Percentiles rank a stretch among this genome's conserved stretches.
These are phyloP conservation scores for Choloepus didactylus DNA, from an alignment of 2,797 vertebrate genomes.

Conservation along the genomic window DNA sequence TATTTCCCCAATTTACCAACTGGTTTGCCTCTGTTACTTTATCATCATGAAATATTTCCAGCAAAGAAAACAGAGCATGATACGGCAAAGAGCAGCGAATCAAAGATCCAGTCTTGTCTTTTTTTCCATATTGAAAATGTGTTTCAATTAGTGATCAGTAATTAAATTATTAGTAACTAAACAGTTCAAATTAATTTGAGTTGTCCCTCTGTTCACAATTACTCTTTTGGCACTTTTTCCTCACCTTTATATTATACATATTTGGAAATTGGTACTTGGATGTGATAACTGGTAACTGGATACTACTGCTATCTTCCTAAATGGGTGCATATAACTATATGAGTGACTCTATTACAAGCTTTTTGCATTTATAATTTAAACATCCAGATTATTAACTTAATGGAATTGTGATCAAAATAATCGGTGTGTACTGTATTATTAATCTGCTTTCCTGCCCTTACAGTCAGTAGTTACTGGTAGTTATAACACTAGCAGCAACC, in stretches of 20 bases:
- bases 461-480: neutral
- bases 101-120: neutral
- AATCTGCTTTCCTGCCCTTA: neutral
- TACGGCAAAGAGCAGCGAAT: neutral
- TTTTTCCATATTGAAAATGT: slow-evolving; percentile 37
- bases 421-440: neutral
- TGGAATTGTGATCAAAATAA: neutral
- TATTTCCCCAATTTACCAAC: neutral
- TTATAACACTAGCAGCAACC: neutral
- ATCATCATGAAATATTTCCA: slow-evolving; percentile 23
- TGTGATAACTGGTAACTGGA: neutral
- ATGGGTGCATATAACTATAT: neutral
- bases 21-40: slow-evolving; percentile 8
- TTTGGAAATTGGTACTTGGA: neutral
- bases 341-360: neutral
- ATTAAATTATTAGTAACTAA: slow-evolving; percentile 43
- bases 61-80: slow-evolving; percentile 28
- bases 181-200: neutral
- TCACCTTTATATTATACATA: neutral
- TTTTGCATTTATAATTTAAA: slow-evolving; percentile 25
- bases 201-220: neutral
- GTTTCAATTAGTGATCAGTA: slow-evolving; percentile 3
- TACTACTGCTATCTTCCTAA: neutral
- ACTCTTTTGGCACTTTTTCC: neutral
- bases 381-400: neutral